Conservation (phyloP, 2,113 vertebrate species). For the Dipodomys merriami region DNA sequence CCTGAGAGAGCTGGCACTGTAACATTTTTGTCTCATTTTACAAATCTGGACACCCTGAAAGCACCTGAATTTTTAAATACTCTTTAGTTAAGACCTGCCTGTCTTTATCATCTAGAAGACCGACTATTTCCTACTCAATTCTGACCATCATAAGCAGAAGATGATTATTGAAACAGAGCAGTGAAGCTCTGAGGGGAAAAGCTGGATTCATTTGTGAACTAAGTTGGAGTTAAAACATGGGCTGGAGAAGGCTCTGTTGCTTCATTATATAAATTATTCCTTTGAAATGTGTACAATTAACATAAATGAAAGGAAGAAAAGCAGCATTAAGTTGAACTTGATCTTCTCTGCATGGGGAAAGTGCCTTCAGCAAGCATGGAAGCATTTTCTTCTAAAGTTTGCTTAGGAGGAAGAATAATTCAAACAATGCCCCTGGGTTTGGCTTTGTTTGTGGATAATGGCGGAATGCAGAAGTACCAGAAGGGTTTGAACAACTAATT, state of each 20-base stretch:
- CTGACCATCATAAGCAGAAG: not conserved
- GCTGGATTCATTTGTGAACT: not conserved
- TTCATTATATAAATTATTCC: not conserved
- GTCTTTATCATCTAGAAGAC: not conserved
- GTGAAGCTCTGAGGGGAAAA: not conserved
- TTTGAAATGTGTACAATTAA: conserved; percentile 30
- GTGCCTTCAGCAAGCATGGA: not conserved
- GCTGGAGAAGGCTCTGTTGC: not conserved
- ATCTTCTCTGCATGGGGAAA: conserved; percentile 1
- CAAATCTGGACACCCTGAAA: not conserved
- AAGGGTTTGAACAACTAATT: not conserved
- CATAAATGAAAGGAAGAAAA: not conserved
- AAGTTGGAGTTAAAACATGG: not conserved
- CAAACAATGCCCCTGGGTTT: not conserved
- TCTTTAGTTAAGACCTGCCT: not conserved
- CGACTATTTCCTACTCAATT: not conserved
- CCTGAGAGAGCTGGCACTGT: not conserved
- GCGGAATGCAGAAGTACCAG: not conserved
- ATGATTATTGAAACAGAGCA: not conserved
- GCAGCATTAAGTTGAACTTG: not conserved
- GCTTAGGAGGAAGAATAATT: not conserved
- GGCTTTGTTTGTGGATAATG: not conserved
- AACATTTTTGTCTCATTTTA: not conserved
- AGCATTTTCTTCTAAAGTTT: not conserved
- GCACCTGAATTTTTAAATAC: not conserved